Evolutionary conservation across 2,888 invertebrate species (phyloP).

Genomic region (Gandaritis pyraliata): DNA sequence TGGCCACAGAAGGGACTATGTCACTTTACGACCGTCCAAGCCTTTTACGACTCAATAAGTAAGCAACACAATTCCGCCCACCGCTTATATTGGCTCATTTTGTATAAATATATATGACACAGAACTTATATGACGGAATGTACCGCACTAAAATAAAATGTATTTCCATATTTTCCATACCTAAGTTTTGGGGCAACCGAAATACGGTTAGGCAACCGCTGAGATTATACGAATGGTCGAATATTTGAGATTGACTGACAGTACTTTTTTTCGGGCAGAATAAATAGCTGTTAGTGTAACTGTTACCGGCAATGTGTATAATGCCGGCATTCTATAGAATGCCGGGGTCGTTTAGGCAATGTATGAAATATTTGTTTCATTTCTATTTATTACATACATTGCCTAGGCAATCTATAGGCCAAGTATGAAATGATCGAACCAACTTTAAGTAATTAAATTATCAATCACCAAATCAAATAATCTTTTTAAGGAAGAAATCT

Average conservation of each 20-base stretch:
- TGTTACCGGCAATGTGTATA: no score
- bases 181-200: conserved; percentile 25
- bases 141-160: conserved; percentile 27
- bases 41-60: conserved; percentile 42
- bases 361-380: no score
- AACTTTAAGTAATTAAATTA: no score
- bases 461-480: no score
- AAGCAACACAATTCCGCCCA: conserved; percentile 31
- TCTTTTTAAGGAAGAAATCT: no score
- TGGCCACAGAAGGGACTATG: conserved; percentile 31
- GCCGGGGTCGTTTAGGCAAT: no score
- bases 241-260: conserved; percentile 8
- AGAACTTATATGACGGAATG: conserved; percentile 17
- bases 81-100: conserved; percentile 34
- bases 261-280: not conserved
- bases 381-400: no score
- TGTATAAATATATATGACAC: conserved; percentile 26
- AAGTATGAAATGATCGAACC: no score
- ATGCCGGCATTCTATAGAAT: no score
- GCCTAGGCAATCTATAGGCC: no score
- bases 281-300: no score
- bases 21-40: conserved; percentile 39
- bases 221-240: conserved; percentile 15
- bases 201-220: conserved; percentile 21
- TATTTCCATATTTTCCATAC: conserved; percentile 29